phyloP scores from a whole-genome alignment of 2,797 vertebrate species.

The Hemibagrus guttatus region DNA sequence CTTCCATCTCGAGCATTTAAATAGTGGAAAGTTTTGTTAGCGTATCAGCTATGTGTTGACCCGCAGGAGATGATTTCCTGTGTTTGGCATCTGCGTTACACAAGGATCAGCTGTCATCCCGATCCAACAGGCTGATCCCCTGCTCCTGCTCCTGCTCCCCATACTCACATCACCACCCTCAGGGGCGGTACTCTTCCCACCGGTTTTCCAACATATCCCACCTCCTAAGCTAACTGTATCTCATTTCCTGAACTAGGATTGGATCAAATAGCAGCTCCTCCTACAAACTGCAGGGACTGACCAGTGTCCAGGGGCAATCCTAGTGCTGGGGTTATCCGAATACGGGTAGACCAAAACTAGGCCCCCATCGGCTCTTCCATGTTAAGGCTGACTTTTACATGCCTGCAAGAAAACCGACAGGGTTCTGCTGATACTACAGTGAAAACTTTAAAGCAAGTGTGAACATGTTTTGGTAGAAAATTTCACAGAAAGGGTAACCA shows the following conservation, averaged over 20 bases:
- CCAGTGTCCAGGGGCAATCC: neutral
- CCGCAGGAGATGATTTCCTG: conserved; percentile 3
- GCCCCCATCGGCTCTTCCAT: neutral
- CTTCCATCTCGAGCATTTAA: neutral
- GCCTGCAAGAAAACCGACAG: neutral
- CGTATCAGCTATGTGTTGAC: neutral
- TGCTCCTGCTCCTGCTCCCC: conserved; percentile 56
- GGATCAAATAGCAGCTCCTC: neutral
- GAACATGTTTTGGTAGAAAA: neutral
- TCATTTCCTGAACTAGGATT: neutral
- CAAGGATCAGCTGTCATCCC: conserved; percentile 74
- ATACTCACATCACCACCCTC: conserved; percentile 70
- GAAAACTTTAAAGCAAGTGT: neutral
- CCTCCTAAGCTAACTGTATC: neutral
- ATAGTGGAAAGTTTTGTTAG: neutral
- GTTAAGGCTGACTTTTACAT: neutral
- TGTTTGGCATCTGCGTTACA: conserved; percentile 39
- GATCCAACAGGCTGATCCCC: conserved; percentile 46
- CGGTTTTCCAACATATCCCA: neutral
- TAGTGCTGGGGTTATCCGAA: neutral
- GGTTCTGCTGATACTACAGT: neutral
- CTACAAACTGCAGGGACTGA: neutral
- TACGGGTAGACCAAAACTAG: neutral
- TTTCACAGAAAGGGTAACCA: neutral
- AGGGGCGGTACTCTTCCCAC: conserved; percentile 34